These are phyloP conservation scores for Rhabdomys pumilio DNA, from an alignment of 2,797 vertebrate species.

Conservation along the genomic window DNA sequence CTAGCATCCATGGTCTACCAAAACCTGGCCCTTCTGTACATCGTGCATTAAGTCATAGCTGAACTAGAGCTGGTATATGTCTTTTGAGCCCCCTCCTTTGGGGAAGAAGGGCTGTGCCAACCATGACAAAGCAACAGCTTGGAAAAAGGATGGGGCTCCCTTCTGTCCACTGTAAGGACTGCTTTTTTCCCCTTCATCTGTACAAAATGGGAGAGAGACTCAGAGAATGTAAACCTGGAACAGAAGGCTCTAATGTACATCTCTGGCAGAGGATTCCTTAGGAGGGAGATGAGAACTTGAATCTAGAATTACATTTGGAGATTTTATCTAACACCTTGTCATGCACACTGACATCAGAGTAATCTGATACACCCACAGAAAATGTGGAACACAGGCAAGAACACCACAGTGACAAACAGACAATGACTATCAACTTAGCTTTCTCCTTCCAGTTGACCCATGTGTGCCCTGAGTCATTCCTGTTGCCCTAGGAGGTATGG, in stretches of 20 bases:
- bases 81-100: rapidly evolving
- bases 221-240: neutral
- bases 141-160: rapidly evolving
- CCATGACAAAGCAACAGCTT: neutral
- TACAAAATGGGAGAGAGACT: neutral
- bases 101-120: neutral
- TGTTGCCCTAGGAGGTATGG: neutral
- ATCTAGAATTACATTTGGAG: neutral
- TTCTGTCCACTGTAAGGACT: neutral
- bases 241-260: neutral
- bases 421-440: rapidly evolving
- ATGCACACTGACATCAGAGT: neutral
- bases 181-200: neutral
- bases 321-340: neutral
- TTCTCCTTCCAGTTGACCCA: neutral
- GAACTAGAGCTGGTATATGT: neutral
- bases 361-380: neutral
- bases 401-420: neutral
- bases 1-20: neutral
- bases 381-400: rapidly evolving
- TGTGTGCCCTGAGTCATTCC: neutral
- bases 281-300: neutral
- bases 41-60: too few relatives aligned
- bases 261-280: neutral
- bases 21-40: rapidly evolving